Evolutionary conservation across 2,113 vertebrate species (phyloP), one percentile per base, ranked within the genome.

Genomic region (Peucedramus taeniatus): DNA sequence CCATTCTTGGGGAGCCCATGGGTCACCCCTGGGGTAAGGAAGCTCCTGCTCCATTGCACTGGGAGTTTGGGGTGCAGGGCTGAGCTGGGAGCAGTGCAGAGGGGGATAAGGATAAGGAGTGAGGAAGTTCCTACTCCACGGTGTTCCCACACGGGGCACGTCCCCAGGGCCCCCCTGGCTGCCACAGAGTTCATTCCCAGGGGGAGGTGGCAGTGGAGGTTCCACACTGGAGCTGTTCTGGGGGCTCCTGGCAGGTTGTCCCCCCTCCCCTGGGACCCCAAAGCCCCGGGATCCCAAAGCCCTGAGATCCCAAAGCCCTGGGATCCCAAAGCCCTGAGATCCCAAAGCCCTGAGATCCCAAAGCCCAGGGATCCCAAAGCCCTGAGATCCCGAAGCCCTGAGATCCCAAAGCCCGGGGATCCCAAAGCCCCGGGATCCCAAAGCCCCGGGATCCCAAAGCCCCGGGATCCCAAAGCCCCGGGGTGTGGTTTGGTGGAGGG

Each of bases 281-380:
- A 11, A 3, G 1, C 0, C 3, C 1, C 0, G 0, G 10, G 5
- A 3, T n/a, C 72, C 37, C 0, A 19, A 11, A 3, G 1, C 0
- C 3, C 1, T n/a, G n/a, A n/a, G 22, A 3, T n/a, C 72, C 37
- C 0, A 19, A 11, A 3, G 1, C 0, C 3, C 1, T 1, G 0
- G 10, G 5, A 3, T n/a, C 72, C 37, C 0, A 19, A 11, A 3
- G 1, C 0, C 3, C 1, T n/a, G n/a, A n/a, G 22, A 3, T n/a
- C 72, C 37, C 0, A 19, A 11, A 3, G 1, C 0, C 3, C 1
- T n/a, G n/a, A n/a, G 22, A 3, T n/a, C 72, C 37, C 0, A 19
- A 11, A 3, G 1, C 0, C 3, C 1, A 0, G 0, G 10, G 5
- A 3, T n/a, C 72, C 37, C 0, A 19, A 11, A 3, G 1, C 0